Evolutionary conservation across 2,888 invertebrate genomes (phyloP), one percentile per base, ranked within the genome.

Genomic region (Brachyptera risi): DNA sequence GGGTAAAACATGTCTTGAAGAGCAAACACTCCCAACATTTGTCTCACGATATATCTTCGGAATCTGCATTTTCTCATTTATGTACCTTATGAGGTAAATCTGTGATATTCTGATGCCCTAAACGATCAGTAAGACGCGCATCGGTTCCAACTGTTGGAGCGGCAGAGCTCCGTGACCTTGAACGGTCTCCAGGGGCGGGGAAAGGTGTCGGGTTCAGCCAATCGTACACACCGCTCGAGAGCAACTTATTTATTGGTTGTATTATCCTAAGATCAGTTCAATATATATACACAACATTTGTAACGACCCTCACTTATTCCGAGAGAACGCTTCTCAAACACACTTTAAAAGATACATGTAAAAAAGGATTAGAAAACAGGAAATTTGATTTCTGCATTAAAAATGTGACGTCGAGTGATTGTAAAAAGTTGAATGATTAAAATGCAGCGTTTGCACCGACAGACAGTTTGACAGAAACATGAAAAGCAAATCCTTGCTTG

Each of bases 261-360:
- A 19, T 17, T 37, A 54, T 35, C 35, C 54, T 54, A 54, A 35
- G 54, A 54, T 54, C 54, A 54, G 54, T 54, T 54, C 54, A 21
- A 47, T 47, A 54, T 54, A 54, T 54, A 54, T 54, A 37, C 24
- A 54, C 35, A 35, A 35, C 23, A 37, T 37, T 54, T 54, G 37
- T 54, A 17, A 21, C n/a, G 19, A 19, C 37, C 54, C 54, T 37
- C 35, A 54, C 54, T 37, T 37, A 54, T 54, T 35, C 37, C 54
- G 54, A 54, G 51, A 51, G 47, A 47, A 47, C 47, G 37, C 21
- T 31, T 54, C 37, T n/a, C n/a, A n/a, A n/a, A n/a, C 54, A 54
- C 19, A 3, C 13, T 17, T 23, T 37, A 31, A 35, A 17, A 21
- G 21, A 37, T 35, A 37, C 21, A 21, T 35, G 19, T 35, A 13